phyloP scores from a whole-genome alignment of 2,888 invertebrate genomes.

The Drosophila tripunctata region DNA sequence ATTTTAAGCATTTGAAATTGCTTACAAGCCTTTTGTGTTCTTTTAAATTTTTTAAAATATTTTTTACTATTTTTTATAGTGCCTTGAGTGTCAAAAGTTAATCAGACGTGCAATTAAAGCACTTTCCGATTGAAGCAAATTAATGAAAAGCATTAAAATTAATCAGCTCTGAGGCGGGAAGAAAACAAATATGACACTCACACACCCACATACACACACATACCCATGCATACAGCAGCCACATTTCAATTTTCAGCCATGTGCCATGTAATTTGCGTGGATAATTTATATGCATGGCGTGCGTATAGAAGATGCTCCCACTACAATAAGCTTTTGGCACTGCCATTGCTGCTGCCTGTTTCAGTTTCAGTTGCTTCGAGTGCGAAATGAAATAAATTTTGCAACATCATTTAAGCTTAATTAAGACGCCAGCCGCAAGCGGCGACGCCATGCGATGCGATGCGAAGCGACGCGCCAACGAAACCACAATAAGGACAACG shows the following conservation, averaged over 20 bases:
- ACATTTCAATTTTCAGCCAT: constrained; percentile 62
- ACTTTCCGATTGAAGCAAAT: constrained; percentile 57
- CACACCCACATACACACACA: not conserved
- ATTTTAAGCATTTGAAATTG: not conserved
- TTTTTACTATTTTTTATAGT: not conserved
- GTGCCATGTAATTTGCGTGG: constrained; percentile 71
- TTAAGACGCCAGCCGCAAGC: constrained; percentile 74
- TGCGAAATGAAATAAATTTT: constrained; percentile 80
- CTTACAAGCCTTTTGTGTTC: not conserved
- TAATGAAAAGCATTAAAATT: constrained; percentile 74
- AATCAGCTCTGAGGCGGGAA: constrained; percentile 57
- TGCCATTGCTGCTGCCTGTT: constrained; percentile 2
- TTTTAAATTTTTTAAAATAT: not conserved
- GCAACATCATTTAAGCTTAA: constrained; percentile 81
- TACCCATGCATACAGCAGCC: constrained; percentile 32
- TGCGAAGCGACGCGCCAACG: not conserved
- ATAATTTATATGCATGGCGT: constrained; percentile 76
- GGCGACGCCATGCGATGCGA: constrained; percentile 15
- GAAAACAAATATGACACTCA: constrained; percentile 57
- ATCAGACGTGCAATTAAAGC: constrained; percentile 28
- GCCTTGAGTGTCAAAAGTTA: not conserved
- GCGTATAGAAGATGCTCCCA: constrained; percentile 64
- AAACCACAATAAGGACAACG: constrained; percentile 26
- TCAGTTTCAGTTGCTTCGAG: constrained; percentile 45
- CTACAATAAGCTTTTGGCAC: constrained; percentile 17